These are phyloP conservation scores for Nibea albiflora DNA, from an alignment of 2,113 vertebrate species.

Conservation along the genomic window DNA sequence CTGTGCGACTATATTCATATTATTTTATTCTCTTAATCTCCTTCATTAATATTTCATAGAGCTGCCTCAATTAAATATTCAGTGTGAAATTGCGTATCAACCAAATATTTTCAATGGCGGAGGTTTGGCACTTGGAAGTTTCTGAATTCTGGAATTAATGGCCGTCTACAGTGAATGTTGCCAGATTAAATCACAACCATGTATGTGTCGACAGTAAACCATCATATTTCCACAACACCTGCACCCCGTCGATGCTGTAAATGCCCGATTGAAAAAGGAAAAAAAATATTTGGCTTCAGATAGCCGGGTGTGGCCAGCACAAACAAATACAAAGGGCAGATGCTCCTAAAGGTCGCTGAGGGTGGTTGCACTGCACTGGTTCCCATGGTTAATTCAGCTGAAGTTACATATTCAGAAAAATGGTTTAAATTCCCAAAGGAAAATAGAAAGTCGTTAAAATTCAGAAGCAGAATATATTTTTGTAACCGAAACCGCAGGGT, in stretches of 20 bases:
- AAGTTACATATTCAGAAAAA: not conserved
- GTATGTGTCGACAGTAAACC: not conserved
- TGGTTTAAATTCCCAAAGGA: not conserved
- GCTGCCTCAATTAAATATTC: not conserved
- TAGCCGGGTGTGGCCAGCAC: not conserved
- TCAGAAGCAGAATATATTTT: not conserved
- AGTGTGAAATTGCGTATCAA: not conserved
- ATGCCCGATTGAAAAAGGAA: not conserved
- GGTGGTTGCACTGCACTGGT: not conserved
- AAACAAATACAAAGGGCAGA: not conserved
- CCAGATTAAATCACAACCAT: not conserved
- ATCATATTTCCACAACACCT: not conserved
- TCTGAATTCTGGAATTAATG: not conserved
- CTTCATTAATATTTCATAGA: conserved; percentile 36
- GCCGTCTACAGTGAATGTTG: not conserved
- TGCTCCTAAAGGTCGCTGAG: not conserved
- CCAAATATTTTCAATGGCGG: not conserved
- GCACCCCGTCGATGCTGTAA: not conserved
- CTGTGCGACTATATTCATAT: conserved; percentile 1
- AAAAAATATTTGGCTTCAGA: too few relatives aligned
- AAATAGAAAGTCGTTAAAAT: not conserved
- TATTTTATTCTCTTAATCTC: not conserved
- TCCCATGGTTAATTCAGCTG: not conserved
- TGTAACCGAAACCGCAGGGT: not conserved
- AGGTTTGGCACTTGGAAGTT: not conserved